Conservation (phyloP, 2,113 vertebrate genomes). For the Typhlomys cinereus region DNA sequence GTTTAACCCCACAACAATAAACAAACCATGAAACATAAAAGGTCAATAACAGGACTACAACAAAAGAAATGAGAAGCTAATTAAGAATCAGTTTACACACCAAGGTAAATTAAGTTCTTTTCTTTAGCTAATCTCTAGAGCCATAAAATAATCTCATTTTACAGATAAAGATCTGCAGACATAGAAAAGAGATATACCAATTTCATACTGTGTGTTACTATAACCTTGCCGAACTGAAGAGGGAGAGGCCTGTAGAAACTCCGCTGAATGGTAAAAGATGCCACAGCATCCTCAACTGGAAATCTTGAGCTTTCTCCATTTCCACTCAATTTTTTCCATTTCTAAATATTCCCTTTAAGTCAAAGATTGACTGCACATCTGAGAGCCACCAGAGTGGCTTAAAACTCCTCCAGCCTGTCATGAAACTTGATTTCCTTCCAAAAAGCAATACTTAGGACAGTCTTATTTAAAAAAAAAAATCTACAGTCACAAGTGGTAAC, state of each 20-base stretch:
- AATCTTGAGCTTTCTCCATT: constrained; percentile 19
- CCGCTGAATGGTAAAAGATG: neutral
- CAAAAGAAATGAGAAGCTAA: neutral
- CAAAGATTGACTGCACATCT: constrained; percentile 31
- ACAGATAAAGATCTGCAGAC: neutral
- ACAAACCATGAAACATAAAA: neutral
- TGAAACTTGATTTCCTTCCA: constrained; percentile 51
- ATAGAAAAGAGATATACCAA: neutral
- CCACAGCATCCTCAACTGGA: neutral
- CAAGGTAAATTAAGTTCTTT: constrained; percentile 24
- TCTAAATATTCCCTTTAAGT: constrained; percentile 40
- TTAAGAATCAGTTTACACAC: neutral
- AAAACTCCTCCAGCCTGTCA: constrained; percentile 5
- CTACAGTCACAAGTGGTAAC: constrained; percentile 58
- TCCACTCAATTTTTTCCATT: constrained; percentile 3
- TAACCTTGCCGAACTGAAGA: constrained; percentile 41
- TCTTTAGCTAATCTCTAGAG: neutral
- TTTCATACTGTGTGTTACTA: neutral
- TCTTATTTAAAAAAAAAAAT: constrained; percentile 71
- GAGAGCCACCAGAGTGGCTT: constrained; percentile 14
- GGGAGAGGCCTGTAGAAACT: neutral
- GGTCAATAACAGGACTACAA: neutral
- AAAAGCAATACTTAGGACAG: constrained; percentile 38
- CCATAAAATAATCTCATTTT: constrained; percentile 13
- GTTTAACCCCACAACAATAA: neutral